Percentiles rank a stretch among this genome's conserved stretches.
These are phyloP conservation scores for Seira sanloemensis DNA, from an alignment of 2,888 invertebrate species.

Conservation along the genomic window DNA sequence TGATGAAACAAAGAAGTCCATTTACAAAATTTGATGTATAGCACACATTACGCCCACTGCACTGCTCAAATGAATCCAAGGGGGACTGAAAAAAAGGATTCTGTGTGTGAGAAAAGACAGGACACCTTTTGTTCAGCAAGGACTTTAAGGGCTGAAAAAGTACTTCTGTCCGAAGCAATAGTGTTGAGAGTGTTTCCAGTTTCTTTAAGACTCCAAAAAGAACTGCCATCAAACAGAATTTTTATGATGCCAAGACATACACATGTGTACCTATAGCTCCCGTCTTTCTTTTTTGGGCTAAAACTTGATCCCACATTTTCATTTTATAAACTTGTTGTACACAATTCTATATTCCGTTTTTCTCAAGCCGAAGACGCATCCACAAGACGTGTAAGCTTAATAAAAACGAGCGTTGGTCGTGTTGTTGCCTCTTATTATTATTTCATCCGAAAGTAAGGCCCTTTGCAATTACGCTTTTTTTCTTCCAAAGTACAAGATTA, in stretches of 20 bases:
- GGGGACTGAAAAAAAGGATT: background rate
- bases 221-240: background rate
- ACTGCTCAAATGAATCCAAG: background rate
- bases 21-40: background rate
- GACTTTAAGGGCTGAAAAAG: background rate
- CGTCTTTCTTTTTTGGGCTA: too few species aligned
- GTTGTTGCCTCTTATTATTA: too few species aligned
- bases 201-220: too few species aligned
- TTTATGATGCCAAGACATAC: background rate
- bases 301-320: too few species aligned
- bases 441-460: background rate
- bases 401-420: too few species aligned
- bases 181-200: too few species aligned
- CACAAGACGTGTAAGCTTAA: too few species aligned
- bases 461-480: background rate
- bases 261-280: background rate
- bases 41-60: background rate
- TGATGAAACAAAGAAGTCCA: background rate
- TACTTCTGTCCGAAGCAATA: background rate
- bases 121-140: background rate
- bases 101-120: background rate
- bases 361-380: background rate
- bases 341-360: background rate
- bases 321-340: too few species aligned
- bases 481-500: background rate